phyloP scores from a whole-genome alignment of 1,140 invertebrate genomes.

The Calephelis virginiensis region DNA sequence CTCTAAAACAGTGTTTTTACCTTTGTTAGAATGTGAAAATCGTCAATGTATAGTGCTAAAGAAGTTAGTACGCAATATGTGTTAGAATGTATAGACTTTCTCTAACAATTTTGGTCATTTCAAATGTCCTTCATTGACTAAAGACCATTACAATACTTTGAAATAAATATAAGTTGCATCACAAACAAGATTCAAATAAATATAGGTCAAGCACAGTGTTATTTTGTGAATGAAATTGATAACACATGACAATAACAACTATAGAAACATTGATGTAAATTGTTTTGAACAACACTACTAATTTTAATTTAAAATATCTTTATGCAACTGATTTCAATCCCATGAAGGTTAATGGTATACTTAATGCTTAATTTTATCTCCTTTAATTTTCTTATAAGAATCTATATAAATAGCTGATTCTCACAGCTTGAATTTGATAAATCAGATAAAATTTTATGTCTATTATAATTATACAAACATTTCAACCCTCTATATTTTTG shows the following conservation, averaged over 20 bases:
- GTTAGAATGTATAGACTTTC: conserved; percentile 45
- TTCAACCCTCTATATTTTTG: too few species aligned
- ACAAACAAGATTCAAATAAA: not conserved
- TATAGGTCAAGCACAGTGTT: conserved; percentile 2
- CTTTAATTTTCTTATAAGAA: too few species aligned
- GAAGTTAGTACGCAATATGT: conserved; percentile 34
- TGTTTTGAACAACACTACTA: not conserved
- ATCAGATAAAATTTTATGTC: too few species aligned
- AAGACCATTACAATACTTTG: conserved; percentile 30
- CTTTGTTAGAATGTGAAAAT: not conserved
- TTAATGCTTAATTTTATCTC: not conserved
- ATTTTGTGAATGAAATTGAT: conserved; percentile 11
- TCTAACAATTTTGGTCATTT: conserved; percentile 43
- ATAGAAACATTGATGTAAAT: conserved; percentile 6
- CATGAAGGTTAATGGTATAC: not conserved
- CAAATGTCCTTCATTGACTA: conserved; percentile 43
- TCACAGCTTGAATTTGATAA: too few species aligned
- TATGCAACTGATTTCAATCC: not conserved
- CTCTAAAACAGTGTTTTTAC: conserved; percentile 6
- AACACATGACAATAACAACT: conserved; percentile 9
- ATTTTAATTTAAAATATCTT: conserved; percentile 5
- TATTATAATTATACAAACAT: too few species aligned
- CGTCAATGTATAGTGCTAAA: not conserved
- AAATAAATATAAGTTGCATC: not conserved
- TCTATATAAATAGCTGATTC: too few species aligned